phyloP scores from a whole-genome alignment of 1,140 invertebrate genomes.

The Lysiphlebus fabarum region DNA sequence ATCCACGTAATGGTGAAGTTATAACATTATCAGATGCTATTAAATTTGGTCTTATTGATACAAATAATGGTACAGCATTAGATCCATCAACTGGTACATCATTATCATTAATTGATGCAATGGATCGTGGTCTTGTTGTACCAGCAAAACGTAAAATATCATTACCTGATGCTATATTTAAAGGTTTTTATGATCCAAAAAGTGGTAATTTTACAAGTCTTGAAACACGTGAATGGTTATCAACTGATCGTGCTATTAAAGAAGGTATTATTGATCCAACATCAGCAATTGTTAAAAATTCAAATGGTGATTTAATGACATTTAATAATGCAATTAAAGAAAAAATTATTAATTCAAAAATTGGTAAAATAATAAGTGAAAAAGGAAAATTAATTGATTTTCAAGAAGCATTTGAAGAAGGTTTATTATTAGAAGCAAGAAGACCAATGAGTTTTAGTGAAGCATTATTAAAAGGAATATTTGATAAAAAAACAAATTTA shows the following conservation, averaged over 20 bases:
- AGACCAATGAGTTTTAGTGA: conserved; percentile 80
- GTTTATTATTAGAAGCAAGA: conserved; percentile 76
- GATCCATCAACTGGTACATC: conserved; percentile 73
- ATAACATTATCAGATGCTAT: conserved; percentile 81
- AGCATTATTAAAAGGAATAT: conserved; percentile 78
- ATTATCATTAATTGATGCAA: conserved; percentile 74
- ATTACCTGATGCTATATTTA: conserved; percentile 80
- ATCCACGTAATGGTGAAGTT: conserved; percentile 73
- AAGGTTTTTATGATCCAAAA: conserved; percentile 76
- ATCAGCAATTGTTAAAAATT: conserved; percentile 66
- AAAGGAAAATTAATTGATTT: conserved; percentile 72
- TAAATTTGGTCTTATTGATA: conserved; percentile 74
- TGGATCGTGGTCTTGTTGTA: conserved; percentile 76
- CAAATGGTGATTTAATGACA: conserved; percentile 68
- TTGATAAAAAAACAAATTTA: conserved; percentile 68
- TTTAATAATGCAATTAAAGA: conserved; percentile 79
- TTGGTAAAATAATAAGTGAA: conserved; percentile 65
- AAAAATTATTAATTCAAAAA: conserved; percentile 72
- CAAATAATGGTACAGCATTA: conserved; percentile 71
- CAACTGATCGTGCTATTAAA: conserved; percentile 72
- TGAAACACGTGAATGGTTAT: conserved; percentile 70
- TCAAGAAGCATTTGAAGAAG: conserved; percentile 79
- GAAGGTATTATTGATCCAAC: conserved; percentile 77
- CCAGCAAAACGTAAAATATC: conserved; percentile 78
- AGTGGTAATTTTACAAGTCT: conserved; percentile 70